These are phyloP conservation scores for Eidolon helvum DNA, from an alignment of 2,113 vertebrate genomes.

Conservation along the genomic window DNA sequence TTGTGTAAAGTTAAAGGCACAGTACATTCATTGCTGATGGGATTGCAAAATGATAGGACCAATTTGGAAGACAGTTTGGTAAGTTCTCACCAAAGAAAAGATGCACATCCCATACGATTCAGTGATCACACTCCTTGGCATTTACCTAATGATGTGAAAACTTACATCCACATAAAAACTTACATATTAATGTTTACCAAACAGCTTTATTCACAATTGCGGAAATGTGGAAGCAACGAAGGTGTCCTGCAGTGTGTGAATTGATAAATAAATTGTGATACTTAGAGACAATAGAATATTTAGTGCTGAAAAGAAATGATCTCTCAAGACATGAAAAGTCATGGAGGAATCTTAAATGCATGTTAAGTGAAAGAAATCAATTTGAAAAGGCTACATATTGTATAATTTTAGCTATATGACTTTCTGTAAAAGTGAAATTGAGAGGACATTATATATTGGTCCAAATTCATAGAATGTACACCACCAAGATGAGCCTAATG, in stretches of 20 bases:
- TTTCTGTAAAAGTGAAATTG: background rate
- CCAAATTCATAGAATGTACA: background rate
- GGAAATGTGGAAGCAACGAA: background rate
- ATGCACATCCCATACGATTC: background rate
- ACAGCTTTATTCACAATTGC: background rate
- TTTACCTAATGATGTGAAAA: background rate
- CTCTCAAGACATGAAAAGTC: background rate
- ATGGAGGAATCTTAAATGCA: background rate
- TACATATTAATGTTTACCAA: background rate
- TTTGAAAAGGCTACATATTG: background rate
- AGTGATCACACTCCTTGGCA: background rate
- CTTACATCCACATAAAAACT: background rate
- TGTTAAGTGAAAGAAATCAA: background rate
- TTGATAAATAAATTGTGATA: background rate
- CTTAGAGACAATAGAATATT: background rate
- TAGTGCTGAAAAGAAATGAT: background rate
- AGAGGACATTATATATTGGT: background rate
- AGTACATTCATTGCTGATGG: constrained; percentile 87
- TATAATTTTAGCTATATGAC: background rate
- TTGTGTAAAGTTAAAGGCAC: constrained; percentile 98
- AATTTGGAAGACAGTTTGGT: background rate
- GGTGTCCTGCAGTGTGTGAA: background rate
- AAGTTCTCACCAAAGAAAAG: background rate
- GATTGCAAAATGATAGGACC: background rate
- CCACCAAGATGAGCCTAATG: background rate